Evolutionary conservation across 2,888 invertebrate genomes (phyloP).

Genomic region (Tridacna gigas): DNA sequence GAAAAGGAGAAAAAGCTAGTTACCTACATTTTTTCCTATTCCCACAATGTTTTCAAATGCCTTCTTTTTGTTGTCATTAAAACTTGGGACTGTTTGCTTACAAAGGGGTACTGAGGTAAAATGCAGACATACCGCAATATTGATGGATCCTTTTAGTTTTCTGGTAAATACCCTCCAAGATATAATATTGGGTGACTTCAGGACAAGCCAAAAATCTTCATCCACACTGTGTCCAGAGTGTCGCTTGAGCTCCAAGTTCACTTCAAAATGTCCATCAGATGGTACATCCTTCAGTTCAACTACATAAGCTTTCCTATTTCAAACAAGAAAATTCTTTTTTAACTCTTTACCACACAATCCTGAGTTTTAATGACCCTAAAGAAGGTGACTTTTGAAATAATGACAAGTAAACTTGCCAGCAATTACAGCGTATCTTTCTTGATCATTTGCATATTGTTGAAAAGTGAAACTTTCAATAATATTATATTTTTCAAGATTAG

Average conservation of each 20-base stretch:
- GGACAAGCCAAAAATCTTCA: slow-evolving; percentile 81
- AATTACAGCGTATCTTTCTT: too few relatives aligned
- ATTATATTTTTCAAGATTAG: too few relatives aligned
- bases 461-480: too few relatives aligned
- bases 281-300: slow-evolving; percentile 72
- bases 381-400: too few relatives aligned
- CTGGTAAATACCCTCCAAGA: slow-evolving; percentile 82
- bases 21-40: too few relatives aligned
- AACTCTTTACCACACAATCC: neutral
- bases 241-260: slow-evolving; percentile 73
- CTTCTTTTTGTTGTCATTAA: too few relatives aligned
- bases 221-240: slow-evolving; percentile 51
- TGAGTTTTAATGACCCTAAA: neutral
- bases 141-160: slow-evolving; percentile 80
- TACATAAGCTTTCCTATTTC: slow-evolving; percentile 71
- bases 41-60: too few relatives aligned
- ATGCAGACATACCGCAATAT: slow-evolving; percentile 81
- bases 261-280: slow-evolving; percentile 48
- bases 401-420: too few relatives aligned
- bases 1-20: too few relatives aligned
- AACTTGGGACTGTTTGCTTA: too few relatives aligned
- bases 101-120: neutral
- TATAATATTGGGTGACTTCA: slow-evolving; percentile 82
- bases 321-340: neutral
- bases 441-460: too few relatives aligned